Conservation (phyloP, 2,888 invertebrate species). For the Cerastoderma edule region DNA sequence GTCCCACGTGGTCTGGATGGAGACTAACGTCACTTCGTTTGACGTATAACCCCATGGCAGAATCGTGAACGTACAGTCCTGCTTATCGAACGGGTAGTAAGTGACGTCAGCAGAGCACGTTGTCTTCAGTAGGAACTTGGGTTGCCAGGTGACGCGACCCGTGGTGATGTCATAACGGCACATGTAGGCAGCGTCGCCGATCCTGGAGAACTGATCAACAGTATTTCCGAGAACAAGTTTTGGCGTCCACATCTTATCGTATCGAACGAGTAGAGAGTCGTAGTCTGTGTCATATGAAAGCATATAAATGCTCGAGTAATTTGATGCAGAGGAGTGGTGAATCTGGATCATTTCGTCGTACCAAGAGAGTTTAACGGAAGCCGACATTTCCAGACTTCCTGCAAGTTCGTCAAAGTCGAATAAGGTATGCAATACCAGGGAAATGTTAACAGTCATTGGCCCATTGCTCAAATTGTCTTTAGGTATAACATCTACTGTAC, state of each 20-base stretch:
- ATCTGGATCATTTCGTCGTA: constrained; percentile 28
- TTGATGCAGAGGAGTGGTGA: neutral
- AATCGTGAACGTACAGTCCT: constrained; percentile 40
- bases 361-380: constrained; percentile 35
- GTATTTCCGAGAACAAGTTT: constrained; percentile 40
- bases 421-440: constrained; percentile 28
- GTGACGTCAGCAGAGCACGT: constrained; percentile 54
- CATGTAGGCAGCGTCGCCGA: constrained; percentile 33
- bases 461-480: neutral
- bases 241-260: constrained; percentile 52
- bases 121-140: constrained; percentile 32
- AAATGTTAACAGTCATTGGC: constrained; percentile 9
- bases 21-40: constrained; percentile 14
- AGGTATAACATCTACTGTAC: constrained; percentile 1
- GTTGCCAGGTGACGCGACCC: constrained; percentile 43
- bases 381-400: constrained; percentile 30
- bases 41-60: constrained; percentile 32
- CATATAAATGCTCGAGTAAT: neutral
- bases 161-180: constrained; percentile 28
- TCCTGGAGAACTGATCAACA: constrained; percentile 17
- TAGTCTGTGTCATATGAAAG: neutral
- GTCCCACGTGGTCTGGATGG: constrained; percentile 10
- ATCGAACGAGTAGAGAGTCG: constrained; percentile 24
- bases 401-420: constrained; percentile 42
- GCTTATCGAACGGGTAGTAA: constrained; percentile 51